Evolutionary conservation across 1,140 invertebrate genomes (phyloP), one percentile per base, ranked within the genome.

Genomic region (Zaprionus capensis): DNA sequence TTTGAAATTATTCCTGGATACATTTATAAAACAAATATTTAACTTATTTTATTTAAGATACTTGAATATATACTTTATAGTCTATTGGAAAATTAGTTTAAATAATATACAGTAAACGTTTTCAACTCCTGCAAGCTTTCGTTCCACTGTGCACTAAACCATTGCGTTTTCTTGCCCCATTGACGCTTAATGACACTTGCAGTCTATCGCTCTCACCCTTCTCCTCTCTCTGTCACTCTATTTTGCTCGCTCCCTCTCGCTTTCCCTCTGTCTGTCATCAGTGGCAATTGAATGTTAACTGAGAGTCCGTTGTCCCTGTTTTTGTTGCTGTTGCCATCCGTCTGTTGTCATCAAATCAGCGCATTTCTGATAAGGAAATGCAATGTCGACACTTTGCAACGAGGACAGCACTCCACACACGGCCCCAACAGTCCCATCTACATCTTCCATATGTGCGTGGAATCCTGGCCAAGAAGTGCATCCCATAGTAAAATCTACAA

Each of bases 341-440:
- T 38, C 5, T 77, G 41, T 51, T 66, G 70, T 31, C 70, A 71
- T 74, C 84, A 78, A 87, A 80, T 80, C 83, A 87, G 78, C 71
- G 74, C 72, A 28, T 53, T 77, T 71, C 72, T 81, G 84, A 87
- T 87, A 87, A 87, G 84, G 75, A 83, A 87, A 81, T 76, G 84
- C 56, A 75, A 51, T 68, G 71, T 56, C 72, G 76, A 59, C 68
- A 77, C 72, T 74, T 59, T 59, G 53, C 31, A 41, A 15, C 68
- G 26, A 22, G 41, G 24, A 53, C 70, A 56, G 44, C 62, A 58
- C 28, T n/a, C 28, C 59, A 20, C 46, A 20, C 1, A 0, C 28
- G 6, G 7, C 28, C 2, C 7, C 28, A 31, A 2, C 28, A 31
- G 1, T 7, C 1, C 15, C 62, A 24, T 9, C 17, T 6, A 11